Conservation (phyloP, 2,888 invertebrate genomes). For the Lapara coniferarum region DNA sequence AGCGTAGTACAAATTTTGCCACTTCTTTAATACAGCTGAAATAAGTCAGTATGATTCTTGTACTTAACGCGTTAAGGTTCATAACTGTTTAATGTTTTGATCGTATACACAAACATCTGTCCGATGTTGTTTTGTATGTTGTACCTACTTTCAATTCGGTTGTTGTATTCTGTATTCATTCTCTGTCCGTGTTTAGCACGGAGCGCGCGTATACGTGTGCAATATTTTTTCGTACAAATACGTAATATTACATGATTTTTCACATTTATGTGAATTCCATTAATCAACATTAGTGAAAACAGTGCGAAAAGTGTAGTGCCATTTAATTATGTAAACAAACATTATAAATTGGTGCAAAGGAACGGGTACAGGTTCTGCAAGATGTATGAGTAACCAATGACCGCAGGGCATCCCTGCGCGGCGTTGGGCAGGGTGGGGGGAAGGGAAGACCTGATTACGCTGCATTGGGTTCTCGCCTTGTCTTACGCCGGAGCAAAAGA, state of each 20-base stretch:
- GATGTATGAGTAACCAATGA: slow-evolving; percentile 75
- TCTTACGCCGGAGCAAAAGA: slow-evolving; percentile 47
- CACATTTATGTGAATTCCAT: slow-evolving; percentile 40
- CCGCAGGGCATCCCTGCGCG: slow-evolving; percentile 71
- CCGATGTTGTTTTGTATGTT: slow-evolving; percentile 59
- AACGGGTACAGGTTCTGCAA: slow-evolving; percentile 66
- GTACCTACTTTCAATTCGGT: slow-evolving; percentile 64
- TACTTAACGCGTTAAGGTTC: slow-evolving; percentile 2
- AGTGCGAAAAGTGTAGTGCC: slow-evolving; percentile 53
- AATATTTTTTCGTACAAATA: slow-evolving; percentile 43
- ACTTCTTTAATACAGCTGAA: slow-evolving; percentile 30
- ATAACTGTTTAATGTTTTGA: neutral
- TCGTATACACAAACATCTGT: slow-evolving; percentile 49
- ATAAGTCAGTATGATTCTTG: slow-evolving; percentile 32
- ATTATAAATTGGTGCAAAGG: slow-evolving; percentile 54
- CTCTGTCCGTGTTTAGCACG: slow-evolving; percentile 60
- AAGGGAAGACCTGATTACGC: slow-evolving; percentile 52
- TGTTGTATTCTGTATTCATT: slow-evolving; percentile 66
- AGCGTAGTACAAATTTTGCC: slow-evolving; percentile 27
- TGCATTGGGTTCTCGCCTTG: slow-evolving; percentile 48
- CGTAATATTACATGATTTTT: slow-evolving; percentile 39
- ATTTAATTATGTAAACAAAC: slow-evolving; percentile 57
- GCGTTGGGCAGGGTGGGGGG: slow-evolving; percentile 53
- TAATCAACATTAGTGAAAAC: slow-evolving; percentile 39
- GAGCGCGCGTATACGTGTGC: slow-evolving; percentile 55